These are phyloP conservation scores for Dunckerocampus dactyliophorus DNA, from an alignment of 2,113 vertebrate genomes.

Conservation along the genomic window DNA sequence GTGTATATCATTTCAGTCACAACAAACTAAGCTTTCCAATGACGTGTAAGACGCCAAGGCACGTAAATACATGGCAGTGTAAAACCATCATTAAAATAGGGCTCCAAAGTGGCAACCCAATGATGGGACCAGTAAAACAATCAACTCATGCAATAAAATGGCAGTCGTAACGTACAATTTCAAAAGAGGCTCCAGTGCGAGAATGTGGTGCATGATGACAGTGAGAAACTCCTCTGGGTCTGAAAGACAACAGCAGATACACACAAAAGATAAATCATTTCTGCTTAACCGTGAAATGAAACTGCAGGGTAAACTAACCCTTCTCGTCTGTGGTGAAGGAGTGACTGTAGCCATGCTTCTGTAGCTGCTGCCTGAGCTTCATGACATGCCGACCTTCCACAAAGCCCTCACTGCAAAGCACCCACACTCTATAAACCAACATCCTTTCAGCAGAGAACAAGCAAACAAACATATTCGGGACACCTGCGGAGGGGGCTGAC, in stretches of 20 bases:
- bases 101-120: background rate
- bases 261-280: background rate
- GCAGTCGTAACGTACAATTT: conserved; percentile 70
- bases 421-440: background rate
- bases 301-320: conserved; percentile 55
- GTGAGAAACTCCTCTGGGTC: conserved; percentile 90
- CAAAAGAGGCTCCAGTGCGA: conserved; percentile 81
- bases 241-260: conserved; percentile 44
- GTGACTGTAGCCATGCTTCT: conserved; percentile 74
- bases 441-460: accelerated
- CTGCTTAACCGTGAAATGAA: background rate
- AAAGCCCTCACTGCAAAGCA: conserved; percentile 76
- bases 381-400: conserved; percentile 77
- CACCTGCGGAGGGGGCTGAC: conserved; percentile 84
- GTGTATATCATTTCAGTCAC: too few species aligned
- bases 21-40: too few species aligned
- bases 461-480: too few species aligned
- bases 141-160: background rate
- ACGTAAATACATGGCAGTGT: too few species aligned
- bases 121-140: background rate
- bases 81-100: too few species aligned
- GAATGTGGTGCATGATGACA: conserved; percentile 83
- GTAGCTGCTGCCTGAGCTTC: conserved; percentile 81
- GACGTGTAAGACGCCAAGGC: too few species aligned
- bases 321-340: conserved; percentile 88